Conservation (phyloP, 2,888 invertebrate species). For the Diaperis boleti region DNA sequence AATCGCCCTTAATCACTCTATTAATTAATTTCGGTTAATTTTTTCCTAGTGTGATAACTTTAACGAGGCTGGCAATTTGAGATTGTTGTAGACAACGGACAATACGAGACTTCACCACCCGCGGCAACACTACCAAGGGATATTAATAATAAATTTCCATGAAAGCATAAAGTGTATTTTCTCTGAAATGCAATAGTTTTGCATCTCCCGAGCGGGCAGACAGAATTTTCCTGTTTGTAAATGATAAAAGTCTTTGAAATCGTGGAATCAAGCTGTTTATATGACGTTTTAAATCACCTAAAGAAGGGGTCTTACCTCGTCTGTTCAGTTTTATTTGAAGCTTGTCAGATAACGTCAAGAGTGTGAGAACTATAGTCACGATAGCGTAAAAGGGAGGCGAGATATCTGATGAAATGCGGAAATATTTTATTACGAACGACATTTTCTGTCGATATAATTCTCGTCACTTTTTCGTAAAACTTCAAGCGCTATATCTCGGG, state of each 20-base stretch:
- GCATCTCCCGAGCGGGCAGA: background rate
- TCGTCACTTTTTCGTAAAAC: conserved; percentile 8
- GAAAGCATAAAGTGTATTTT: conserved; percentile 4
- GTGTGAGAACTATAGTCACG: conserved; percentile 34
- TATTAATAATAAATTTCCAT: conserved; percentile 2
- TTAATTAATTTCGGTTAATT: too few species aligned
- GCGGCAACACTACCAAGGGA: background rate
- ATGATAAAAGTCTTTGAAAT: conserved; percentile 7
- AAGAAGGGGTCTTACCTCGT: conserved; percentile 10
- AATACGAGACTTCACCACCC: conserved; percentile 1
- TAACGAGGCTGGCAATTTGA: too few species aligned
- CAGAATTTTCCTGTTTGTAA: conserved; percentile 1
- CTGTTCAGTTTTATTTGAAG: conserved; percentile 33
- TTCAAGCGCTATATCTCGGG: background rate
- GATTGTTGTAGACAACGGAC: too few species aligned
- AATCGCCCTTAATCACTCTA: too few species aligned
- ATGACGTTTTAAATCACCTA: conserved; percentile 6
- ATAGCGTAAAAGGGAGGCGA: conserved; percentile 34
- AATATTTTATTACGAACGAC: conserved; percentile 50
- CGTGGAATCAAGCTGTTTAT: conserved; percentile 7
- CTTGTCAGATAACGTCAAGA: conserved; percentile 40
- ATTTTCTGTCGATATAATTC: conserved; percentile 45
- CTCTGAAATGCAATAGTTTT: conserved; percentile 13
- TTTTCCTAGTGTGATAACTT: too few species aligned
- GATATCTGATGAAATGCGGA: conserved; percentile 47